These are phyloP conservation scores for Aphaenogaster floridana DNA, from an alignment of 1,140 invertebrate genomes.

Conservation along the genomic window DNA sequence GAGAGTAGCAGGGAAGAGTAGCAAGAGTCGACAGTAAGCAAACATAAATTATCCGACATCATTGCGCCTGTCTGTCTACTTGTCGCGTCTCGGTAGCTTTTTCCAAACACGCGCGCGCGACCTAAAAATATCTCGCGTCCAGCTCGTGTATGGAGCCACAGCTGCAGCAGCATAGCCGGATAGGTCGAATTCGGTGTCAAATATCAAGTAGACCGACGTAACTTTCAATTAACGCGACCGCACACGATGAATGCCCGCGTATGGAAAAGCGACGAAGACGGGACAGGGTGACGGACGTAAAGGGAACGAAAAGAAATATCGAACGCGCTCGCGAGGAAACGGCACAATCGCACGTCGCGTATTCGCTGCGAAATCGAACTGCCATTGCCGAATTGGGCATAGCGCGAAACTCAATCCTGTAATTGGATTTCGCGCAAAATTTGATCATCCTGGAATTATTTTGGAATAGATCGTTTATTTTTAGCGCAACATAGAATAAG, in stretches of 20 bases:
- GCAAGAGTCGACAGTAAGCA: conserved; percentile 22
- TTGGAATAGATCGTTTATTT: conserved; percentile 43
- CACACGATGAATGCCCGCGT: conserved; percentile 25
- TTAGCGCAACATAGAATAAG: conserved; percentile 27
- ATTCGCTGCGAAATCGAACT: conserved; percentile 22
- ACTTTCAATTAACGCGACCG: conserved; percentile 49
- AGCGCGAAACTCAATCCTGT: conserved; percentile 21
- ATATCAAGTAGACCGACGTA: conserved; percentile 46
- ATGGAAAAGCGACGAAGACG: conserved; percentile 40
- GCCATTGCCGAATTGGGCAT: neutral
- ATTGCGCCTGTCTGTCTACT: conserved; percentile 23
- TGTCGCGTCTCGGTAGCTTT: conserved; percentile 13
- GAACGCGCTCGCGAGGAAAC: conserved; percentile 14
- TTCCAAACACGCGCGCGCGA: conserved; percentile 3
- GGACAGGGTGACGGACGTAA: conserved; percentile 43
- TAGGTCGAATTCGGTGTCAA: conserved; percentile 43
- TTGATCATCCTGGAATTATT: conserved; percentile 45
- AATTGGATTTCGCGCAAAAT: conserved; percentile 43
- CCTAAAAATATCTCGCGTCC: conserved; percentile 33
- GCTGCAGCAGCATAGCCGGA: neutral
- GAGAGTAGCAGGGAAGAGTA: neutral
- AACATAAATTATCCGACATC: conserved; percentile 41
- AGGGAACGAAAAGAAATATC: conserved; percentile 46
- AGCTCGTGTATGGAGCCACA: neutral
- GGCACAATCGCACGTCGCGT: conserved; percentile 29